Evolutionary conservation across 2,888 invertebrate species (phyloP).

Genomic region (Zhuqinia jingwanae): DNA sequence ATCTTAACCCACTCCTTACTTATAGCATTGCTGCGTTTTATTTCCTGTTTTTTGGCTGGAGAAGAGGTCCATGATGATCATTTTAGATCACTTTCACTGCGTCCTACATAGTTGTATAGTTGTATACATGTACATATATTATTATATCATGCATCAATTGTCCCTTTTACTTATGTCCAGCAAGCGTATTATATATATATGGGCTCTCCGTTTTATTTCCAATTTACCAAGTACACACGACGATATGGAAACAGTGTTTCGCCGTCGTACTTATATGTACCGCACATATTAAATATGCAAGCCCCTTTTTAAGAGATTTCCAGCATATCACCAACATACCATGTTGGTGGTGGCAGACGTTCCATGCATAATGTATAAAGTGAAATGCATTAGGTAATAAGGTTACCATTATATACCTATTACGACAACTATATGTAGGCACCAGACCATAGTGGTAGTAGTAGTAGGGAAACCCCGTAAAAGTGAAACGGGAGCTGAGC

Average conservation of each 20-base stretch:
- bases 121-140: too few species aligned
- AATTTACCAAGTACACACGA: too few species aligned
- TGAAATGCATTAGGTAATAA: slow-evolving; percentile 26
- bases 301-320: neutral
- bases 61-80: slow-evolving; percentile 31
- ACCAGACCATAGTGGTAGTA: too few species aligned
- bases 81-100: slow-evolving; percentile 15
- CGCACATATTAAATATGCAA: slow-evolving; percentile 3
- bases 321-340: neutral
- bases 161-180: neutral
- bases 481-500: slow-evolving; percentile 47
- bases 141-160: slow-evolving; percentile 31
- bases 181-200: neutral
- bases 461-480: slow-evolving; percentile 54
- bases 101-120: too few species aligned
- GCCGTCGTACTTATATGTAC: neutral
- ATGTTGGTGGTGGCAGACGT: neutral
- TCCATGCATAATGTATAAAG: slow-evolving; percentile 26
- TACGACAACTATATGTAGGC: too few species aligned
- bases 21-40: too few species aligned
- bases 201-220: too few species aligned
- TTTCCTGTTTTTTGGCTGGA: slow-evolving; percentile 31
- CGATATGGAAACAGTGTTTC: neutral
- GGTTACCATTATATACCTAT: slow-evolving; percentile 3
- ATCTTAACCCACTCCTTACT: too few species aligned